phyloP scores from a whole-genome alignment of 2,888 invertebrate species.

The Yponomeuta evonymella region DNA sequence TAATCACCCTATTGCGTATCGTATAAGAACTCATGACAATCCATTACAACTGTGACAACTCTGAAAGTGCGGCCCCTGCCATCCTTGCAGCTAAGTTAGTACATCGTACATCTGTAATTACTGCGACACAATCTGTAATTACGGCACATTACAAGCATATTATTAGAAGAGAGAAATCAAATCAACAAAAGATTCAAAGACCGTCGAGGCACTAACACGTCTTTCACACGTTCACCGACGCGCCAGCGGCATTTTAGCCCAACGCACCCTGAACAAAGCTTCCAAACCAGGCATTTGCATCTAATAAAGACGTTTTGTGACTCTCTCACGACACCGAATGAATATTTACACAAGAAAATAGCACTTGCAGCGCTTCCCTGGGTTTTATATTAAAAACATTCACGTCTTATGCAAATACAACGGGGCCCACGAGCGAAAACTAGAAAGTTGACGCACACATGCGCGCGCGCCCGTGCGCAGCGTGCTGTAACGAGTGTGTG shows the following conservation, averaged over 20 bases:
- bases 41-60: too few species aligned
- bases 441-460: conserved; percentile 70
- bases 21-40: too few species aligned
- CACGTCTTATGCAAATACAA: conserved; percentile 73
- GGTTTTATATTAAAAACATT: conserved; percentile 70
- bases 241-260: conserved; percentile 1
- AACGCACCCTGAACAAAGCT: conserved; percentile 5
- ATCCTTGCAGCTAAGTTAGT: too few species aligned
- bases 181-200: background rate
- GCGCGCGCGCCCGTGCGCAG: conserved; percentile 31
- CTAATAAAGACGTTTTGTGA: conserved; percentile 58
- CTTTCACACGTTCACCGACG: background rate
- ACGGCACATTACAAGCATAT: background rate
- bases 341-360: conserved; percentile 62
- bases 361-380: conserved; percentile 55
- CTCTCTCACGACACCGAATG: conserved; percentile 44
- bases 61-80: too few species aligned
- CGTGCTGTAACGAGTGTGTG: conserved; percentile 30
- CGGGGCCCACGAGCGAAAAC: conserved; percentile 67
- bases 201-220: background rate
- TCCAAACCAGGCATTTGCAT: conserved; percentile 35
- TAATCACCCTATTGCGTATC: too few species aligned
- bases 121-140: background rate
- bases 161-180: background rate
- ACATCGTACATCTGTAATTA: background rate